Percentiles rank a stretch among this genome's conserved stretches.
These are phyloP conservation scores for Brassicogethes aeneus DNA, from an alignment of 2,888 invertebrate species.

Conservation along the genomic window DNA sequence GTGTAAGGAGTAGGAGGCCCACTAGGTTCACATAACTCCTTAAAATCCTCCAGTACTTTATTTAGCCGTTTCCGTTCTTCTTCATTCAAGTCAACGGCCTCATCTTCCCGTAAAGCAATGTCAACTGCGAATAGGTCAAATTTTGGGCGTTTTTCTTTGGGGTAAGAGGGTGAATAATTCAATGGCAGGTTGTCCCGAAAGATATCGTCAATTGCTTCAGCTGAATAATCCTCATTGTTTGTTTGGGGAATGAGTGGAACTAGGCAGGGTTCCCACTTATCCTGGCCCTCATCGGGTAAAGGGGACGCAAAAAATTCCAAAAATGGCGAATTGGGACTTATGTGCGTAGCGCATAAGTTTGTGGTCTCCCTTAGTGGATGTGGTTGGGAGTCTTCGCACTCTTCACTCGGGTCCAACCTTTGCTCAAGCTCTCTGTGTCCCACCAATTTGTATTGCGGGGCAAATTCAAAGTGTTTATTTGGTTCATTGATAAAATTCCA, in stretches of 20 bases:
- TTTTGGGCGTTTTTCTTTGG: too few relatives aligned
- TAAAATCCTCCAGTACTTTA: slow-evolving; percentile 1
- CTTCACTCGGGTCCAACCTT: too few relatives aligned
- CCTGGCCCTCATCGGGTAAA: slow-evolving; percentile 2
- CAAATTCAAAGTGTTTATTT: slow-evolving; percentile 3
- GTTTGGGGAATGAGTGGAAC: too few relatives aligned
- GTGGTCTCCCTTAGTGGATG: slow-evolving; percentile 2
- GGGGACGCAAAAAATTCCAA: too few relatives aligned
- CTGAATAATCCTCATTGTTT: too few relatives aligned
- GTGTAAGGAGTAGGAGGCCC: slow-evolving; percentile 9
- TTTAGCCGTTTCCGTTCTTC: slow-evolving; percentile 4
- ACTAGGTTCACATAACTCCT: slow-evolving; percentile 6
- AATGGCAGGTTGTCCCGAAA: too few relatives aligned
- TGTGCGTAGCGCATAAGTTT: slow-evolving; percentile 2
- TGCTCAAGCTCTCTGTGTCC: neutral
- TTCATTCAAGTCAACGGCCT: slow-evolving; percentile 5
- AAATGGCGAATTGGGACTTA: too few relatives aligned
- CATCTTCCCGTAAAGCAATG: slow-evolving; percentile 3
- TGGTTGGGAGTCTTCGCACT: neutral
- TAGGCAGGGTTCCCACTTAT: slow-evolving; percentile 6
- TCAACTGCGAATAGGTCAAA: too few relatives aligned
- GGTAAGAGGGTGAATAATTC: too few relatives aligned
- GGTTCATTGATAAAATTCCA: slow-evolving; percentile 9
- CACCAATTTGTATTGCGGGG: neutral
- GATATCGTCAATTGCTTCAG: too few relatives aligned